Evolutionary conservation across 2,113 vertebrate genomes (phyloP).

Genomic region (Hoplias malabaricus): DNA sequence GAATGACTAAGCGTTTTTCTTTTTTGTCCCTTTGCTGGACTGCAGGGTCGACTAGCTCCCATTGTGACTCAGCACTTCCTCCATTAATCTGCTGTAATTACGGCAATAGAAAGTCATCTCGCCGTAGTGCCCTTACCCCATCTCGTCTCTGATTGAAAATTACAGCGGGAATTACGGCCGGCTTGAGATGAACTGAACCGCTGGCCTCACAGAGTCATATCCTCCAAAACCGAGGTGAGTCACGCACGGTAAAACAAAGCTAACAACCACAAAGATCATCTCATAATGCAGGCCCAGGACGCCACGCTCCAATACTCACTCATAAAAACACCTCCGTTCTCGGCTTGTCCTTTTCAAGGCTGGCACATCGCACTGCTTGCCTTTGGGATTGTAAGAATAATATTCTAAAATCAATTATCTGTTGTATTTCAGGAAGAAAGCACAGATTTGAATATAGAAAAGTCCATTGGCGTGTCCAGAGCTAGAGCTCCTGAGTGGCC

Average conservation of each 20-base stretch:
- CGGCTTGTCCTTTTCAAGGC: not conserved
- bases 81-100: slow-evolving; percentile 34
- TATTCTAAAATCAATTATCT: not conserved
- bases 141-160: slow-evolving; percentile 14
- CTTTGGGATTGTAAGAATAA: too few relatives aligned
- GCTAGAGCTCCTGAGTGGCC: too few relatives aligned
- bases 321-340: slow-evolving; percentile 12
- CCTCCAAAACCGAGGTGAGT: not conserved
- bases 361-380: not conserved
- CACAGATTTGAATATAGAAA: not conserved
- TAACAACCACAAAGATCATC: slow-evolving; percentile 3
- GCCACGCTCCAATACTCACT: not conserved
- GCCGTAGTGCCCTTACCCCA: not conserved
- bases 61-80: slow-evolving; percentile 4
- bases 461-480: too few relatives aligned
- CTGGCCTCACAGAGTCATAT: not conserved
- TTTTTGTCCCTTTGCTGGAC: slow-evolving; percentile 5
- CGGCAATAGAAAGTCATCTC: not conserved
- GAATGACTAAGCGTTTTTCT: not conserved
- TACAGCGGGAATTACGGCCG: not conserved
- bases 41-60: not conserved
- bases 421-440: not conserved
- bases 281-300: slow-evolving; percentile 2
- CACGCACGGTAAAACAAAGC: slow-evolving; percentile 24
- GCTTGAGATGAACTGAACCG: not conserved